Conservation (phyloP, 2,888 invertebrate genomes). For the Drosophila kambysellisi region DNA sequence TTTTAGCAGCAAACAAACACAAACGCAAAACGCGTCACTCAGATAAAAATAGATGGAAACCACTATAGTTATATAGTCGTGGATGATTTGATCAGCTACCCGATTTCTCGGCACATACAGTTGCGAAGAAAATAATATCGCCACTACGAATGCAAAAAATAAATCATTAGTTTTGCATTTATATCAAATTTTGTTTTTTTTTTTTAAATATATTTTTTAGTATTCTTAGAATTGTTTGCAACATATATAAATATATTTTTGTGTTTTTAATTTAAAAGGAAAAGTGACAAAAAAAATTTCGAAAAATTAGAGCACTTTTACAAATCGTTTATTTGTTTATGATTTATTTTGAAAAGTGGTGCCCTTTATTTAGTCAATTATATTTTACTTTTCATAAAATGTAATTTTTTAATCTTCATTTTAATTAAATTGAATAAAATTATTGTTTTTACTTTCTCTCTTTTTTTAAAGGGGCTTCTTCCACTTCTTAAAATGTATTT, state of each 20-base stretch:
- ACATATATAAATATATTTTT: not conserved
- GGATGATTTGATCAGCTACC: not conserved
- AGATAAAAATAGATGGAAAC: slow-evolving; percentile 55
- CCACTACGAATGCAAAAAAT: not conserved
- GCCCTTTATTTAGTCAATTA: not conserved
- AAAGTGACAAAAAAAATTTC: not conserved
- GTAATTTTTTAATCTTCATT: not conserved
- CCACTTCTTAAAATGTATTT: too few species aligned
- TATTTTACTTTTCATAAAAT: not conserved
- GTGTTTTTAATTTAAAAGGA: not conserved
- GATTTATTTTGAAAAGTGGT: not conserved
- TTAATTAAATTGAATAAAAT: not conserved
- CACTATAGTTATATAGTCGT: slow-evolving; percentile 6
- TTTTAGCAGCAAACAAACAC: slow-evolving; percentile 44
- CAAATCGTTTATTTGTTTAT: not conserved
- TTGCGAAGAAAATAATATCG: too few species aligned
- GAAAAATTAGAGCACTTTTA: not conserved
- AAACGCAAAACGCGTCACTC: slow-evolving; percentile 52
- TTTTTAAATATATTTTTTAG: too few species aligned
- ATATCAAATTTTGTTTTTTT: not conserved
- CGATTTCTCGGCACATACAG: too few species aligned
- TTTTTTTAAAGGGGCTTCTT: not conserved
- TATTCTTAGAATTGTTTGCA: not conserved
- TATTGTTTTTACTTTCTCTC: not conserved
- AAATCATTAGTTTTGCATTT: not conserved